These are phyloP conservation scores for Lepidothrix coronata DNA, from an alignment of 2,113 vertebrate genomes.

Conservation along the genomic window DNA sequence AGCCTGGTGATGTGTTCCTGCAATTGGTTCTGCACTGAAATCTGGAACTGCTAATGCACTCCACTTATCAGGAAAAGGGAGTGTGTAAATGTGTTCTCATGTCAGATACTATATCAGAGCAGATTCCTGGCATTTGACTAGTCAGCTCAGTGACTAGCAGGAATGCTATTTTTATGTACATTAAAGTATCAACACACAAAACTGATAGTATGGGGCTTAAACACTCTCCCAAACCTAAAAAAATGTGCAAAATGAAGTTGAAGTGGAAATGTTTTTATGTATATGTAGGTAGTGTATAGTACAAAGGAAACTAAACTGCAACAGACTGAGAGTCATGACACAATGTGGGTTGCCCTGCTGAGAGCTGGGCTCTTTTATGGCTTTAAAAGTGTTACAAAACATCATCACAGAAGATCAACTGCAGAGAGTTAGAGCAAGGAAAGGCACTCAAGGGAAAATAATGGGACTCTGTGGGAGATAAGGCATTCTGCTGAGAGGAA, in stretches of 20 bases:
- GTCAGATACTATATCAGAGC: background rate
- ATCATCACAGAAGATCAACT: background rate
- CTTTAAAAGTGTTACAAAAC: background rate
- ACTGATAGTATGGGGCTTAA: background rate
- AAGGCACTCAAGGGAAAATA: background rate
- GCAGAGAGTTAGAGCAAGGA: background rate
- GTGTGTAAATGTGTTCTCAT: background rate
- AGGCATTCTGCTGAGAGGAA: background rate
- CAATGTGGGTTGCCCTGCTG: background rate
- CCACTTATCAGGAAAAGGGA: background rate
- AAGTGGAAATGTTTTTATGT: background rate
- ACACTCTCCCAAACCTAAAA: background rate
- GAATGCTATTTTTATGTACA: background rate
- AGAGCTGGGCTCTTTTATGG: background rate
- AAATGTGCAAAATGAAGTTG: background rate
- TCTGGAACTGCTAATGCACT: background rate
- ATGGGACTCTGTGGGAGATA: background rate
- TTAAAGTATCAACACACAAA: background rate
- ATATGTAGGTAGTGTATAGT: background rate
- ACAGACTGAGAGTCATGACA: background rate
- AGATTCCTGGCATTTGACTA: background rate
- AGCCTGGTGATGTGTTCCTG: background rate
- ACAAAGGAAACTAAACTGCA: background rate
- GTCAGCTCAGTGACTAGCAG: background rate
- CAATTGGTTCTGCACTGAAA: background rate